Percentiles rank a stretch among this genome's conserved stretches.
Conservation (phyloP, 2,797 vertebrate species). For the Threskiornis aethiopicus region DNA sequence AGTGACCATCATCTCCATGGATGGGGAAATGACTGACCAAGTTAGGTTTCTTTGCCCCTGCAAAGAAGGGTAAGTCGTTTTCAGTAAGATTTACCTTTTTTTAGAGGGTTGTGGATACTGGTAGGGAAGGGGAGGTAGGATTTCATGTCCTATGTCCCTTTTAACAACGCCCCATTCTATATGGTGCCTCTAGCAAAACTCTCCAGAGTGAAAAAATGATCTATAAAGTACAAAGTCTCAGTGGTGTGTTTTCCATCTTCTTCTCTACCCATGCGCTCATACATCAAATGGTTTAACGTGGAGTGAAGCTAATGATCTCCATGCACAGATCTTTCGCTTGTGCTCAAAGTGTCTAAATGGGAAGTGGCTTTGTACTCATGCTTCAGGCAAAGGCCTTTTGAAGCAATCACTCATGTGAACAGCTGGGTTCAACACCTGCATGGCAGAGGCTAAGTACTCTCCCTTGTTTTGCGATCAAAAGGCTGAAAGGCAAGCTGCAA, state of each 20-base stretch:
- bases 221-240: neutral
- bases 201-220: neutral
- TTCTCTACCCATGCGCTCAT: neutral
- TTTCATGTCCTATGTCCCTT: neutral
- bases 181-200: neutral
- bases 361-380: neutral
- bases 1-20: no score
- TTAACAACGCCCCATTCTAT: neutral
- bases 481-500: neutral
- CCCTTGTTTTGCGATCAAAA: neutral
- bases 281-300: neutral
- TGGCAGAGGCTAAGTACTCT: neutral
- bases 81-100: neutral
- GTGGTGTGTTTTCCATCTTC: neutral
- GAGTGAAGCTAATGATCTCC: neutral
- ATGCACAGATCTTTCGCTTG: neutral
- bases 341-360: neutral
- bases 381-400: neutral
- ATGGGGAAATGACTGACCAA: neutral
- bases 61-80: fast-evolving
- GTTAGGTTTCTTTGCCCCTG: neutral
- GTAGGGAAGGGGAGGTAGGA: neutral
- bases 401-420: neutral
- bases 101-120: neutral
- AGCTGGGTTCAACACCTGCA: neutral